phyloP scores from a whole-genome alignment of 1,140 invertebrate species.

The Dreissena rostriformis region DNA sequence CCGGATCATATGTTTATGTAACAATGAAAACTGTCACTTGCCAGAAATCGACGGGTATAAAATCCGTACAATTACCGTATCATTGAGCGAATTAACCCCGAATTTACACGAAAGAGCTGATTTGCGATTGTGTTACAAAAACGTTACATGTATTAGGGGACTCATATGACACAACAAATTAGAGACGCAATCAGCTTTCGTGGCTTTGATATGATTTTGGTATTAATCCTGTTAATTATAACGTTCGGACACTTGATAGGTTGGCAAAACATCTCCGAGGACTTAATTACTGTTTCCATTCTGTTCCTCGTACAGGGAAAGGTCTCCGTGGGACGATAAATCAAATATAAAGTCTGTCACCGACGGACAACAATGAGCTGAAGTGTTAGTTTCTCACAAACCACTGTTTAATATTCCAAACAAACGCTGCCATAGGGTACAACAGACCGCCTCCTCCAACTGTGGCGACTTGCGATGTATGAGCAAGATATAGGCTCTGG shows the following conservation, averaged over 20 bases:
- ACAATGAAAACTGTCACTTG: no score
- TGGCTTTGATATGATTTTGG: slow-evolving; percentile 50
- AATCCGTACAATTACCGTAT: no score
- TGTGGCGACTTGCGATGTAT: no score
- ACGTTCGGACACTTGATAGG: slow-evolving; percentile 13
- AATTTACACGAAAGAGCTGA: no score
- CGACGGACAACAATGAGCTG: background rate
- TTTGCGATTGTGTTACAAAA: slow-evolving; percentile 16
- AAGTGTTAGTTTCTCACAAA: slow-evolving; percentile 10
- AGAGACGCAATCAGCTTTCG: slow-evolving; percentile 43
- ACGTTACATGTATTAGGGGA: slow-evolving; percentile 42
- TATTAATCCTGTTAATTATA: slow-evolving; percentile 49
- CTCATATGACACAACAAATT: slow-evolving; percentile 48
- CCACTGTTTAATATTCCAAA: slow-evolving; percentile 5
- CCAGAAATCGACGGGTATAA: no score
- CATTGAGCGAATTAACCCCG: no score
- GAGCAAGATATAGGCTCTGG: no score
- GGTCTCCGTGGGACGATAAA: slow-evolving; percentile 40
- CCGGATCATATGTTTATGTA: no score
- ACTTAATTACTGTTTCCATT: slow-evolving; percentile 54
- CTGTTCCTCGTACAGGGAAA: background rate
- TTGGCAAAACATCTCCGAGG: slow-evolving; percentile 36
- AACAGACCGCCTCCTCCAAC: no score
- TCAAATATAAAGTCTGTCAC: slow-evolving; percentile 20
- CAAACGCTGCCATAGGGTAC: background rate